Evolutionary conservation across 2,888 invertebrate genomes (phyloP), one percentile per base, ranked within the genome.

Genomic region (Brenthis ino): DNA sequence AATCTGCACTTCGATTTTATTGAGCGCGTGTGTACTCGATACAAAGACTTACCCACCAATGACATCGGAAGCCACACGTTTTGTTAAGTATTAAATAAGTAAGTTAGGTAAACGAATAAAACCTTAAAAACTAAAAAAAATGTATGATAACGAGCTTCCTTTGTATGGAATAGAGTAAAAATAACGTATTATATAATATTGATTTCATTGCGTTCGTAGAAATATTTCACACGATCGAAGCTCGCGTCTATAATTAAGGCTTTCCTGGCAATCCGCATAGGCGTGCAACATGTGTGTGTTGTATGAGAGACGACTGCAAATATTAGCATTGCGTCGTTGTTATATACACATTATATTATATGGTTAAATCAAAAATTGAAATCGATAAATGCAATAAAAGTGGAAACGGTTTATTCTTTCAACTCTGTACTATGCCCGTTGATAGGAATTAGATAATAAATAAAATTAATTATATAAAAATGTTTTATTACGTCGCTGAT

Each of bases 361-460:
- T 54, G 64, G 68, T 68, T 72, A 70, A 66, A 72, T 65, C 64
- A 60, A 67, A 70, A 72, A 64, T 68, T 66, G 47, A 70, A 67
- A 51, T 72, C 58, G 67, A 71, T 63, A 13, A 65, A 68, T 68
- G 70, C 72, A 70, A 72, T 72, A 65, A 63, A 80, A 85, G 82
- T 85, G 82, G 82, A 83, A 82, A 82, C 80, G 86, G 67, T 86
- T 85, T 89, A 89, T 89, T 91, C 88, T 91, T 89, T 86, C 88
- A 88, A 86, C 88, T 89, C 87, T 91, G 88, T 92, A 90, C 85
- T 89, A 88, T 88, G 90, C 87, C 89, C 87, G 87, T 88, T 88
- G 84, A 91, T 91, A 91, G 91, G 87, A 88, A 84, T 85, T 91
- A 92, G 91, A 86, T 91, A 90, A 89, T 92, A 91, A 92, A 91